Percentiles rank a stretch among this genome's conserved stretches.
These are phyloP conservation scores for Gallinago undulata DNA, from an alignment of 2,113 vertebrate species.

Conservation along the genomic window DNA sequence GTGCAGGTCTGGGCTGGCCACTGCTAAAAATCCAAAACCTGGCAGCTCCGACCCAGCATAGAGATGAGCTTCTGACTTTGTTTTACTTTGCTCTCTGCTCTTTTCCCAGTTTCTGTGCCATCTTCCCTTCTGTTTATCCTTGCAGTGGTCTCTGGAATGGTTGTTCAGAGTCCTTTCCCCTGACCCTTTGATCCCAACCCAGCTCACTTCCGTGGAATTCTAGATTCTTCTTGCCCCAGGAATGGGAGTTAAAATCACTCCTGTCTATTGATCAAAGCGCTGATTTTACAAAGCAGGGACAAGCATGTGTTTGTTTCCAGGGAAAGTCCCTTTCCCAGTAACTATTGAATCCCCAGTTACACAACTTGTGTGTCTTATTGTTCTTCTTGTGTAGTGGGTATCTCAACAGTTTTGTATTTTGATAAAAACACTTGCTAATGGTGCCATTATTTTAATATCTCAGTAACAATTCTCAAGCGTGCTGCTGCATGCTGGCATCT, in stretches of 20 bases:
- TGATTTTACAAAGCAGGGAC: not conserved
- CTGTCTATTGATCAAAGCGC: not conserved
- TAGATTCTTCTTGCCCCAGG: not conserved
- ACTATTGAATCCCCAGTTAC: not conserved
- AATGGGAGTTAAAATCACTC: not conserved
- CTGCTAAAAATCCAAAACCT: not conserved
- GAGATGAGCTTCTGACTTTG: not conserved
- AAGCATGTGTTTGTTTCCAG: not conserved
- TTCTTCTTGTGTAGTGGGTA: no score
- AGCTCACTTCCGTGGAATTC: not conserved
- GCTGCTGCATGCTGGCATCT: not conserved
- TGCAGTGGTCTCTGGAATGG: not conserved
- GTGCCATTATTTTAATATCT: not conserved
- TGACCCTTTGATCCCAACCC: not conserved
- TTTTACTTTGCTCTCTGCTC: not conserved
- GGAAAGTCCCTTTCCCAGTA: not conserved
- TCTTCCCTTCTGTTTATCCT: not conserved
- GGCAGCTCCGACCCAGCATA: not conserved
- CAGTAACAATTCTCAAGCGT: not conserved
- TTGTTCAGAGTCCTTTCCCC: not conserved
- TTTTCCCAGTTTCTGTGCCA: not conserved
- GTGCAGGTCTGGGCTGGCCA: not conserved
- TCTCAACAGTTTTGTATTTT: not conserved
- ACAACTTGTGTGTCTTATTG: not conserved
- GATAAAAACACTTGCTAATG: not conserved